Conservation (phyloP, 2,797 vertebrate genomes). For the Lagocephalus sceleratus region DNA sequence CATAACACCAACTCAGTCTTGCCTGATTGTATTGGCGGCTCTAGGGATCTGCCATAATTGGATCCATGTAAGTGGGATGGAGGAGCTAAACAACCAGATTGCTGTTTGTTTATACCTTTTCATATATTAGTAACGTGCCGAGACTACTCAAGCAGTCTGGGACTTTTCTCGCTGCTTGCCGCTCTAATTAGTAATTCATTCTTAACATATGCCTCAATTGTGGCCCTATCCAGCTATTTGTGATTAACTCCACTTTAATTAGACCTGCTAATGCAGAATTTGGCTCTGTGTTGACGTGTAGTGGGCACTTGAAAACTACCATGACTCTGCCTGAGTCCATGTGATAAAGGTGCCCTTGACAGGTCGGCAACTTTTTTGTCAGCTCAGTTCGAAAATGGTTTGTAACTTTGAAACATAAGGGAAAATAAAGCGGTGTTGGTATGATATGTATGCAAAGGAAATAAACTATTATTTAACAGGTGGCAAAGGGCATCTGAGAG, state of each 20-base stretch:
- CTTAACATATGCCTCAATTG: constrained; percentile 85
- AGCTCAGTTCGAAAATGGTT: too few species aligned
- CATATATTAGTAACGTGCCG: constrained; percentile 85
- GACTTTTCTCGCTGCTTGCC: constrained; percentile 76
- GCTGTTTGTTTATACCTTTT: constrained; percentile 89
- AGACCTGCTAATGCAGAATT: constrained; percentile 76
- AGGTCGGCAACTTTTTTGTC: constrained; percentile 11
- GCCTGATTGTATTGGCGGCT: constrained; percentile 82
- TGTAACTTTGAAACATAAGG: too few species aligned
- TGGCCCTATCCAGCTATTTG: constrained; percentile 81
- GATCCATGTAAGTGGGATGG: constrained; percentile 86
- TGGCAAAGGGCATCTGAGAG: constrained; percentile 42
- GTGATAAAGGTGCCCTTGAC: constrained; percentile 58
- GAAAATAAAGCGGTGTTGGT: too few species aligned
- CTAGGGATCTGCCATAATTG: constrained; percentile 86
- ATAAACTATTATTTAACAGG: constrained; percentile 13
- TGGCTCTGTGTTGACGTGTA: constrained; percentile 62
- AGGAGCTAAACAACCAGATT: constrained; percentile 87
- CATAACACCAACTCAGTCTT: constrained; percentile 78
- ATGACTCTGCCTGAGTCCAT: constrained; percentile 36
- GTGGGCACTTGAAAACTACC: constrained; percentile 63
- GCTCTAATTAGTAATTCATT: constrained; percentile 86
- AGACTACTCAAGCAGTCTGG: constrained; percentile 82
- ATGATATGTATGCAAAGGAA: constrained; percentile 1
- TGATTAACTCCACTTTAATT: constrained; percentile 85